These are phyloP conservation scores for Syrista parreyssii DNA, from an alignment of 2,888 invertebrate species.

Conservation along the genomic window DNA sequence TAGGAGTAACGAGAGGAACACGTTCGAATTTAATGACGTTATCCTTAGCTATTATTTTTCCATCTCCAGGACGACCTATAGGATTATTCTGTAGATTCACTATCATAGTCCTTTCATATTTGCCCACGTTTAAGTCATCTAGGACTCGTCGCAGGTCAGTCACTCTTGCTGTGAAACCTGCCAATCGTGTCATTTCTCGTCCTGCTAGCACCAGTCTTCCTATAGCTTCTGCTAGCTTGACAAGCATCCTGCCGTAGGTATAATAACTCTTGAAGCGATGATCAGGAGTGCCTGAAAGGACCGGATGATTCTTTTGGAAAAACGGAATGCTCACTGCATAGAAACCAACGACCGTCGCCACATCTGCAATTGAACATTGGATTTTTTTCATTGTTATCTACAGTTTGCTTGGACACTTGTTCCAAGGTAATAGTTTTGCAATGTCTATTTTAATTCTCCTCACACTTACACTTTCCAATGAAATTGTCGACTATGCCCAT, in stretches of 20 bases:
- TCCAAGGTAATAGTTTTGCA: not conserved
- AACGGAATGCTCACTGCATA: slow-evolving; percentile 95
- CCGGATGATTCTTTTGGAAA: slow-evolving; percentile 79
- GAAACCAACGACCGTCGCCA: slow-evolving; percentile 97
- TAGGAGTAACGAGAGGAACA: slow-evolving; percentile 97
- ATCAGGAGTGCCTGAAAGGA: slow-evolving; percentile 72
- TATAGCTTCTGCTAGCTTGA: slow-evolving; percentile 97
- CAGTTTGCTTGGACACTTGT: not conserved
- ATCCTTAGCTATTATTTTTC: slow-evolving; percentile 84
- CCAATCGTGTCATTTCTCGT: slow-evolving; percentile 91
- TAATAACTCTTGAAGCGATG: slow-evolving; percentile 88
- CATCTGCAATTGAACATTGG: slow-evolving; percentile 71
- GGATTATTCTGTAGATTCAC: slow-evolving; percentile 70
- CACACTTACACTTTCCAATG: slow-evolving; percentile 88
- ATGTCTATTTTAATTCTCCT: slow-evolving; percentile 1
- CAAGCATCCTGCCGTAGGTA: slow-evolving; percentile 95
- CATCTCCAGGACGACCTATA: slow-evolving; percentile 75
- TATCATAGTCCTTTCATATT: slow-evolving; percentile 79
- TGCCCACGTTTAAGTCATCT: slow-evolving; percentile 83
- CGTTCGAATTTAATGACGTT: slow-evolving; percentile 91
- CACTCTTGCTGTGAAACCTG: slow-evolving; percentile 94
- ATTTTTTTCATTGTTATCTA: not conserved
- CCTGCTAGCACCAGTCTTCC: slow-evolving; percentile 95
- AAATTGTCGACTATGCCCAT: slow-evolving; percentile 98
- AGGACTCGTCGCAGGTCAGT: slow-evolving; percentile 89